A percentile compares a stretch with the other conserved stretches of the same genome.
phyloP scores from a whole-genome alignment of 1,140 invertebrate species.

The Bilobella aurantiaca region DNA sequence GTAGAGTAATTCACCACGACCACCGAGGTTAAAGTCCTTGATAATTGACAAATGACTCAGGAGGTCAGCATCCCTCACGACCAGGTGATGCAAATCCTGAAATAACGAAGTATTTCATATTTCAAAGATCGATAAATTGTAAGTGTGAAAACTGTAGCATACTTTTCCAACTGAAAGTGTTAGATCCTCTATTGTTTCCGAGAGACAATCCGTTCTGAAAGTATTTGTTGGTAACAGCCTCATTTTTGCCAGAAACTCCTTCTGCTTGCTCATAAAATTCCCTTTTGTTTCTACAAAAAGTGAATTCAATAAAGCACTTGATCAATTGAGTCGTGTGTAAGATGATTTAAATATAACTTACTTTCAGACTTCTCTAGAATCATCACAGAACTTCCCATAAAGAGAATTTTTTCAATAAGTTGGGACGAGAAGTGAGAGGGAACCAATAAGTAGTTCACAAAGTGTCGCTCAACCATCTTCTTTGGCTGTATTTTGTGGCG shows the following conservation, averaged over 20 bases:
- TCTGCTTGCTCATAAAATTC: conserved; percentile 20
- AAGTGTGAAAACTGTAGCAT: background rate
- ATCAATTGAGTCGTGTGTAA: background rate
- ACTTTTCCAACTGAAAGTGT: conserved; percentile 28
- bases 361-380: conserved; percentile 30
- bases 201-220: conserved; percentile 24
- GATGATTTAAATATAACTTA: conserved; percentile 5
- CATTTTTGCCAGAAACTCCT: conserved; percentile 26
- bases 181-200: conserved; percentile 18
- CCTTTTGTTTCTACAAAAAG: conserved; percentile 15
- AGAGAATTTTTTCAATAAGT: conserved; percentile 25
- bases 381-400: conserved; percentile 25
- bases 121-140: background rate
- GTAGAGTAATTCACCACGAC: conserved; percentile 32
- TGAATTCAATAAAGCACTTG: background rate
- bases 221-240: conserved; percentile 19
- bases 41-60: conserved; percentile 29
- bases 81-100: conserved; percentile 30
- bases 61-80: conserved; percentile 27
- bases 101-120: conserved; percentile 15
- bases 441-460: conserved; percentile 22
- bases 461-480: conserved; percentile 9
- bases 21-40: conserved; percentile 32
- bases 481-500: background rate
- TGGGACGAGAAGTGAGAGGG: conserved; percentile 24